Conservation (phyloP, 92 coral and sea anemone species). For the Zoanthus gigantus region DNA sequence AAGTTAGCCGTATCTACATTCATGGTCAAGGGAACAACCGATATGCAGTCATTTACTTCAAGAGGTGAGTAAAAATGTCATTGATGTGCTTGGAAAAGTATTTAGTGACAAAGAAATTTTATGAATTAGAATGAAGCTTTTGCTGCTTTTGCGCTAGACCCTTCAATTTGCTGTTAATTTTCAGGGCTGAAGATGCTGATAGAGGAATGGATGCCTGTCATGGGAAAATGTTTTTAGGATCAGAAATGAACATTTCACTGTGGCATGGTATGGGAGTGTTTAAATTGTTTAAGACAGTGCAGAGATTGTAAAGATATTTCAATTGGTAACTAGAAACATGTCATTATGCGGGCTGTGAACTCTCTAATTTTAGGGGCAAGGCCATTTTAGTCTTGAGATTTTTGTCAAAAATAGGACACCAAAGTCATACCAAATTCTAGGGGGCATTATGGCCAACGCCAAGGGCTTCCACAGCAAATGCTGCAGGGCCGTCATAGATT, state of each 20-base stretch:
- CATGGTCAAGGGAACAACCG: constrained; percentile 89
- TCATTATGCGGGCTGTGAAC: too few species aligned
- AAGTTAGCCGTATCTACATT: constrained; percentile 88
- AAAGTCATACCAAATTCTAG: too few species aligned
- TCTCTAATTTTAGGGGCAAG: too few species aligned
- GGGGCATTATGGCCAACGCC: too few species aligned
- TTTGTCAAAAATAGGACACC: too few species aligned
- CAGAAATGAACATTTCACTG: constrained; percentile 89
- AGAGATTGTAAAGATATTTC: not conserved
- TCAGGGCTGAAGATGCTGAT: constrained; percentile 92
- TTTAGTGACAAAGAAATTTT: not conserved
- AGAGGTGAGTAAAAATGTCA: constrained; percentile 66
- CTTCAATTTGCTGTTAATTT: not conserved
- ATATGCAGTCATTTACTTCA: constrained; percentile 88
- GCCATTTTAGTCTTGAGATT: too few species aligned
- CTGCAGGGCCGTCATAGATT: too few species aligned
- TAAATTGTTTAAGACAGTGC: too few species aligned
- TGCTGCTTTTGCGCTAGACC: too few species aligned
- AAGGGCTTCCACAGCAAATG: too few species aligned
- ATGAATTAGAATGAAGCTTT: too few species aligned
- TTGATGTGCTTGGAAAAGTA: not conserved
- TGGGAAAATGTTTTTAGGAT: constrained; percentile 94
- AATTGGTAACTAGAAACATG: too few species aligned
- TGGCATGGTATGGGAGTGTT: constrained; percentile 69
- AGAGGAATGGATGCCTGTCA: constrained; percentile 91